Conservation (phyloP, 2,888 invertebrate genomes). For the Caenorhabditis sp. region DNA sequence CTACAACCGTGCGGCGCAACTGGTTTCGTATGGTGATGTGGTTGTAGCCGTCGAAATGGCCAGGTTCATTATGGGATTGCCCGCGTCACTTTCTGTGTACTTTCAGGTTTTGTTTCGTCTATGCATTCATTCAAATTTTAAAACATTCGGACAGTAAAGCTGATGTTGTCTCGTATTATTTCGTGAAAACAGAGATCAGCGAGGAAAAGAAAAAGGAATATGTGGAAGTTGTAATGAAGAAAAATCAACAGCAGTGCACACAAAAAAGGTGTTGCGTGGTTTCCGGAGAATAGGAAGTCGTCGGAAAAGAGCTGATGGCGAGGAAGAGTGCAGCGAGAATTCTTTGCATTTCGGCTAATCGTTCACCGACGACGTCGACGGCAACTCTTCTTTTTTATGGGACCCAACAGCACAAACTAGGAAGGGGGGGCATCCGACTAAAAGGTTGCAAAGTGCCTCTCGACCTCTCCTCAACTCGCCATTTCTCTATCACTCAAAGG, state of each 20-base stretch:
- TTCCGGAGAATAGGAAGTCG: constrained; percentile 25
- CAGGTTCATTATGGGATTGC: constrained; percentile 42
- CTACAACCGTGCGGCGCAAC: constrained; percentile 7
- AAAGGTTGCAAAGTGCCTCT: constrained; percentile 59
- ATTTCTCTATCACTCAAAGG: constrained; percentile 9
- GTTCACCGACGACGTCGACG: constrained; percentile 24
- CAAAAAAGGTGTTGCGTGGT: constrained; percentile 46
- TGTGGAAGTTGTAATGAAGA: neutral
- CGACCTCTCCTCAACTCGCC: constrained; percentile 8
- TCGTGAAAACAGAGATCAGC: too few relatives aligned
- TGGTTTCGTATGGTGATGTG: constrained; percentile 34
- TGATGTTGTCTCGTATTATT: too few relatives aligned
- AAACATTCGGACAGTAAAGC: too few relatives aligned
- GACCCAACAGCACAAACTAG: neutral
- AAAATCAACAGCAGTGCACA: neutral
- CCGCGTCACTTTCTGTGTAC: neutral
- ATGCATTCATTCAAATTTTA: too few relatives aligned
- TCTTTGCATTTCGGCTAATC: constrained; percentile 47
- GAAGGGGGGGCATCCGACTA: constrained; percentile 40
- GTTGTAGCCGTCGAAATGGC: neutral
- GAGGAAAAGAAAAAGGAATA: neutral
- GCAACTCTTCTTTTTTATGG: constrained; percentile 27
- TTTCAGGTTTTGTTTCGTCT: neutral
- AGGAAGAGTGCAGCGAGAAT: constrained; percentile 23
- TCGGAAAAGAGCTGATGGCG: constrained; percentile 31